Conservation (phyloP, 2,797 vertebrate species). For the Pampus argenteus region DNA sequence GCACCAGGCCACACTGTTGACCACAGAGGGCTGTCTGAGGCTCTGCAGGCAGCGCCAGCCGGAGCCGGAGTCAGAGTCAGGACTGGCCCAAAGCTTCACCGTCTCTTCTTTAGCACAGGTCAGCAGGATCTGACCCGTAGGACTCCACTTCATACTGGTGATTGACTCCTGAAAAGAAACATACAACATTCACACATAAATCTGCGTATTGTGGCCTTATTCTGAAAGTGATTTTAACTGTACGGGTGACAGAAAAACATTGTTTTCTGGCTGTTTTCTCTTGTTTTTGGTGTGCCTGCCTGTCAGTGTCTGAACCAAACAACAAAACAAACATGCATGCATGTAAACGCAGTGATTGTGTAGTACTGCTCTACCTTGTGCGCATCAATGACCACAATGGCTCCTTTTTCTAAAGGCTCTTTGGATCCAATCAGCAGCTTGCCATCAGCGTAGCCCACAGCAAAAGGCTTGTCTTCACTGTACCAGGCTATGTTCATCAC, state of each 20-base stretch:
- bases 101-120: constrained; percentile 97
- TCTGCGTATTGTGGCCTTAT: rapidly evolving
- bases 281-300: too few relatives aligned
- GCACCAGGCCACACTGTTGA: constrained; percentile 95
- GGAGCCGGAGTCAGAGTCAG: constrained; percentile 67
- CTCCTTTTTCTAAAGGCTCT: constrained; percentile 92
- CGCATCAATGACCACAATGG: constrained; percentile 92
- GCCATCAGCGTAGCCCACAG: constrained; percentile 95
- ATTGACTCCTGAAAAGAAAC: constrained; percentile 87
- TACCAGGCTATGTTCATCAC: constrained; percentile 93
- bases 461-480: constrained; percentile 94
- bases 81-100: constrained; percentile 91
- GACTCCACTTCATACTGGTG: constrained; percentile 93
- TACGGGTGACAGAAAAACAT: too few relatives aligned
- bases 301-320: too few relatives aligned
- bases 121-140: constrained; percentile 90
- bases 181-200: background rate
- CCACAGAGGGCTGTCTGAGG: constrained; percentile 88
- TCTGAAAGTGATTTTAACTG: background rate
- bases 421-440: constrained; percentile 93
- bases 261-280: too few relatives aligned
- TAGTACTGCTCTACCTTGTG: constrained; percentile 88
- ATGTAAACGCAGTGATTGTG: too few relatives aligned
- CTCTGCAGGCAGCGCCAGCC: constrained; percentile 90
- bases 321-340: too few relatives aligned